Percentiles rank a stretch among this genome's conserved stretches.
These are phyloP conservation scores for Erebia epiphron DNA, from an alignment of 2,888 invertebrate genomes.

Conservation along the genomic window DNA sequence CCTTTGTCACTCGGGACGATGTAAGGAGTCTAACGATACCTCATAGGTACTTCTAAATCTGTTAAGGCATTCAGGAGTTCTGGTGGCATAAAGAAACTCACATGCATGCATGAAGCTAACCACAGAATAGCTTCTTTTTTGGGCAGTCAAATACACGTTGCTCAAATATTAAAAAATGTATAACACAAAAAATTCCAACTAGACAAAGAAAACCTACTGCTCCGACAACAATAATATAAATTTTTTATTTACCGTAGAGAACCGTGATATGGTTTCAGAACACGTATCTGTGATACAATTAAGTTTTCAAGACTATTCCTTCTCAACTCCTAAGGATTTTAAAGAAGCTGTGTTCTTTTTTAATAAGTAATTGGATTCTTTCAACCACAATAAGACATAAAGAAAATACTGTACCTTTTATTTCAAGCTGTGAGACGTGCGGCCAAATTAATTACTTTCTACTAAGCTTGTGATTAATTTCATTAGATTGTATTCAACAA, in stretches of 20 bases:
- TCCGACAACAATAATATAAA: neutral
- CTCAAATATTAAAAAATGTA: neutral
- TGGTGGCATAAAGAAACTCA: too few relatives aligned
- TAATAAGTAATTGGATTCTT: constrained; percentile 21
- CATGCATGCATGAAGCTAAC: too few relatives aligned
- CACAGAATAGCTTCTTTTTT: too few relatives aligned
- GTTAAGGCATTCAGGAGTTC: too few relatives aligned
- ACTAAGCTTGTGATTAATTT: constrained; percentile 14
- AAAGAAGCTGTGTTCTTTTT: neutral
- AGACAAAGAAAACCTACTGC: neutral
- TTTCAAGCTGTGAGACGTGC: constrained; percentile 11
- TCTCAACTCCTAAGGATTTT: constrained; percentile 13
- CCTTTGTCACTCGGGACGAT: too few relatives aligned
- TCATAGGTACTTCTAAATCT: too few relatives aligned
- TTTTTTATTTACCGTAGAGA: neutral
- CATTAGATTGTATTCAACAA: constrained; percentile 7
- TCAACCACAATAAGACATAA: constrained; percentile 10
- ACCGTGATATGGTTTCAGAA: constrained; percentile 8
- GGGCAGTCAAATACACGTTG: too few relatives aligned
- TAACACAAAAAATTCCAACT: neutral
- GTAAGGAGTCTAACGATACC: too few relatives aligned
- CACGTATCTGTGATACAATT: constrained; percentile 22
- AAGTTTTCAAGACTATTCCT: constrained; percentile 15
- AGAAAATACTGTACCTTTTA: constrained; percentile 13
- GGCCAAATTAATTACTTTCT: constrained; percentile 16